A percentile compares a stretch with the other conserved stretches of the same genome.
Evolutionary conservation across 2,888 invertebrate species (phyloP).

Genomic region (Syrphus vitripennis): DNA sequence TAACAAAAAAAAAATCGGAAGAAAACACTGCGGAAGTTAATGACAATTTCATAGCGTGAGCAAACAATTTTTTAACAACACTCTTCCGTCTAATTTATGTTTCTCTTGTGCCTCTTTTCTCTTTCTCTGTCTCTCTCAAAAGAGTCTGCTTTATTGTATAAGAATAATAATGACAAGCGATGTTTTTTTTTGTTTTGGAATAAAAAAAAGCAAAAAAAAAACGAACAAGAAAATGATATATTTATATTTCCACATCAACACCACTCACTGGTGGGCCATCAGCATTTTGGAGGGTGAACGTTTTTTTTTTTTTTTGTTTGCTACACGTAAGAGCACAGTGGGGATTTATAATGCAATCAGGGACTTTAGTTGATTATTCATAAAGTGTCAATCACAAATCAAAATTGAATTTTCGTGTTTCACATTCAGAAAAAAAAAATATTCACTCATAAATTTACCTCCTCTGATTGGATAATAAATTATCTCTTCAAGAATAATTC

Average conservation of each 20-base stretch:
- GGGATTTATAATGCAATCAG: background rate
- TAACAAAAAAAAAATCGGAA: background rate
- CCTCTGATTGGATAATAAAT: background rate
- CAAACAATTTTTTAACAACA: constrained; percentile 48
- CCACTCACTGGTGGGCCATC: background rate
- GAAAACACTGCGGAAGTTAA: constrained; percentile 40
- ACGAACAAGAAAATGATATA: background rate
- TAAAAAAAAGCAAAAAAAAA: background rate
- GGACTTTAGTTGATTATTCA: constrained; percentile 19
- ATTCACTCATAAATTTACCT: background rate
- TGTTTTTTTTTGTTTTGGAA: background rate
- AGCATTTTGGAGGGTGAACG: background rate
- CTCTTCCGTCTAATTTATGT: constrained; percentile 34
- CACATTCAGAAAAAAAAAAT: background rate
- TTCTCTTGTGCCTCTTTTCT: background rate
- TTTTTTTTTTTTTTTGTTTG: no score
- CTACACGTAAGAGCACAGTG: background rate
- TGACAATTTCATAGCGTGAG: constrained; percentile 39
- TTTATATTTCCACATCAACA: background rate
- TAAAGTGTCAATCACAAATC: constrained; percentile 45
- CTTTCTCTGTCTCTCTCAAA: no score
- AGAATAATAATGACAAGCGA: background rate
- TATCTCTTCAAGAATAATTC: background rate
- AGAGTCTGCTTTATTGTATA: background rate
- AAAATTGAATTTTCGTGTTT: constrained; percentile 24